Base-by-base conservation (phyloP, 2,888 invertebrate species). In the Pyrgus malvae region DNA sequence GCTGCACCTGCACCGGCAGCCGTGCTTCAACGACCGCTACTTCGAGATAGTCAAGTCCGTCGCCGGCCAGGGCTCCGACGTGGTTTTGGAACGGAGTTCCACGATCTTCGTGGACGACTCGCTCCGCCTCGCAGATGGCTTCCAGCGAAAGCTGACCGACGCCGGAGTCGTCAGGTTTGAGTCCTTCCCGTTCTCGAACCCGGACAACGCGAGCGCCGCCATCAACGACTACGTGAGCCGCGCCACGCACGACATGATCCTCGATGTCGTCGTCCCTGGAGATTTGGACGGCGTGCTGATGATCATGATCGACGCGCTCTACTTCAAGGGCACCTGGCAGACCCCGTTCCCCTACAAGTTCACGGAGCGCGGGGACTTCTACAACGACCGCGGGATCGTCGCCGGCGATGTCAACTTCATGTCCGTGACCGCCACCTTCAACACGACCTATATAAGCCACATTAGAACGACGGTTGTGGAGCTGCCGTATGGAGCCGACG, bases 261-360 rank as follows among this genome's bases (percentile, higher is more conserved):
- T 79, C 2, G 82, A 87, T 5, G 71, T 87, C 0, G 75, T 88
- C 0, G 63, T 71, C 0, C 65, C 85, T 0, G 64, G 55, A 3
- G 88, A 88, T 45, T 55, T 89, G 8, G 66, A 72, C 3, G 69
- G 69, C 0, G 70, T 75, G 0, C 54, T 62, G 0, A 33, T 83
- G 1, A 60, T 85, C 1, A 68, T 86, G 49, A 64, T 86, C 3
- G 89, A 89, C 46, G 82, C 82, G 2, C 53, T 88, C 29, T 84
- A 77, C 56, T 89, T 88, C 62, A 84, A 82, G 67, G 86, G 85
- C 1, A 48, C 65, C 1, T 90, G 89, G 89, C 68, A 69, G 21
- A 58, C 57, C 1, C 66, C 72, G 0, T 87, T 88, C 42, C 62
- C 69, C 0, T 61, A 66, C 5, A 67, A 70, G 5, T 71, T 79